phyloP scores from a whole-genome alignment of 2,888 invertebrate genomes.

The Himalopsyche japonica region DNA sequence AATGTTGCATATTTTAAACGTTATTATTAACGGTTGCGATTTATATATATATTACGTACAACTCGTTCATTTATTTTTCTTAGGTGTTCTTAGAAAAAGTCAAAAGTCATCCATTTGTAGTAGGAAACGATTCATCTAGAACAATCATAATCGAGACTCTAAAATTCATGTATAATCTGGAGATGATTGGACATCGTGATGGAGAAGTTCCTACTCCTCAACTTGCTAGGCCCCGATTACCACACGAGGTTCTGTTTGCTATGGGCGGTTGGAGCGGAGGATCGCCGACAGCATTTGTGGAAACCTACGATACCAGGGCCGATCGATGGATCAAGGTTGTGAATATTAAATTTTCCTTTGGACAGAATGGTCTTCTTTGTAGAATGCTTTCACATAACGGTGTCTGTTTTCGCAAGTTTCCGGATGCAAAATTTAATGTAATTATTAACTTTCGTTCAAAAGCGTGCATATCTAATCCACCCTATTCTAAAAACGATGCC shows the following conservation, averaged over 20 bases:
- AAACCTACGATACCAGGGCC: slow-evolving; percentile 87
- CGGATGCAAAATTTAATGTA: too few species aligned
- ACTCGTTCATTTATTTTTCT: too few species aligned
- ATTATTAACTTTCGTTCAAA: too few species aligned
- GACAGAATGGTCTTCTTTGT: too few species aligned
- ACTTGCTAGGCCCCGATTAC: slow-evolving; percentile 80
- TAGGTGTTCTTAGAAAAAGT: slow-evolving; percentile 89
- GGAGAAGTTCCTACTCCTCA: slow-evolving; percentile 83
- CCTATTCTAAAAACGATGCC: too few species aligned
- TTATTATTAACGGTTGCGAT: too few species aligned
- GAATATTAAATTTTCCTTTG: background rate
- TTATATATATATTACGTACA: too few species aligned
- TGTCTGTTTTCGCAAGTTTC: too few species aligned
- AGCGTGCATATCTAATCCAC: too few species aligned
- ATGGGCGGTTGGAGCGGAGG: slow-evolving; percentile 78
- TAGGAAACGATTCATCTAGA: slow-evolving; percentile 78
- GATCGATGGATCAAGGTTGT: slow-evolving; percentile 82
- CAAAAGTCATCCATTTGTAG: slow-evolving; percentile 85
- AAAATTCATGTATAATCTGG: slow-evolving; percentile 88
- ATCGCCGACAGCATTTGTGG: slow-evolving; percentile 65
- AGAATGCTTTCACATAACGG: too few species aligned
- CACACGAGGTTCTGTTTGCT: slow-evolving; percentile 86
- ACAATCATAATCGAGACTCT: slow-evolving; percentile 90
- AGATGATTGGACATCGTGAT: slow-evolving; percentile 79
- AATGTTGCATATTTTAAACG: too few species aligned